A percentile compares a stretch with the other conserved stretches of the same genome.
phyloP scores from a whole-genome alignment of 2,113 vertebrate species.

The Solenodon paradoxus region DNA sequence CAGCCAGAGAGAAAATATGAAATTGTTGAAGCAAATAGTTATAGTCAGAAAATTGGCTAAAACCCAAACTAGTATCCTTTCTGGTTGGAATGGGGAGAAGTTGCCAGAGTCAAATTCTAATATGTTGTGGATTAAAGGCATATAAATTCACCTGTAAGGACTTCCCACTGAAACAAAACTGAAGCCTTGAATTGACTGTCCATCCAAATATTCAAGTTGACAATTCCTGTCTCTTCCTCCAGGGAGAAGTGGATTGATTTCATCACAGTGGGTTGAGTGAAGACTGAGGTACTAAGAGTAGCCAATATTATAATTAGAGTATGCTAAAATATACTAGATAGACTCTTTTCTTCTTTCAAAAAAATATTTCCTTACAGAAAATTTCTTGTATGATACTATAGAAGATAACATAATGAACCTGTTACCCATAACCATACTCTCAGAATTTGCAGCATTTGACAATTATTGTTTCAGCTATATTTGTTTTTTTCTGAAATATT shows the following conservation, averaged over 20 bases:
- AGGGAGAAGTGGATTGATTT: not conserved
- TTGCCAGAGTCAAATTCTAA: not conserved
- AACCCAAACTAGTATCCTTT: not conserved
- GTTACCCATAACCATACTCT: not conserved
- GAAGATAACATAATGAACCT: not conserved
- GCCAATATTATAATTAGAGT: not conserved
- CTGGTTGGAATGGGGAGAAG: not conserved
- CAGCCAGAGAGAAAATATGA: not conserved
- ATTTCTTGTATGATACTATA: not conserved
- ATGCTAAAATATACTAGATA: not conserved
- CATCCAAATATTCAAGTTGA: not conserved
- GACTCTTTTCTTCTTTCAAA: not conserved
- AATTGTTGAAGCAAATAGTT: not conserved
- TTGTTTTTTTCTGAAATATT: not conserved
- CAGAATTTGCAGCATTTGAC: not conserved
- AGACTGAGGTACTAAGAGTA: not conserved
- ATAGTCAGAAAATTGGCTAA: not conserved
- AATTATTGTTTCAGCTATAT: not conserved
- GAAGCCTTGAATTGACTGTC: not conserved
- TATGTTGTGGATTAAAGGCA: not conserved
- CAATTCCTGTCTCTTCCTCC: not conserved
- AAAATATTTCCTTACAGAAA: not conserved
- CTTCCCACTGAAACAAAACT: not conserved
- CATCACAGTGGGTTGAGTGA: not conserved
- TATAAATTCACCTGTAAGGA: not conserved